Conservation (phyloP, 2,113 vertebrate genomes). For the Lasiurus cinereus region DNA sequence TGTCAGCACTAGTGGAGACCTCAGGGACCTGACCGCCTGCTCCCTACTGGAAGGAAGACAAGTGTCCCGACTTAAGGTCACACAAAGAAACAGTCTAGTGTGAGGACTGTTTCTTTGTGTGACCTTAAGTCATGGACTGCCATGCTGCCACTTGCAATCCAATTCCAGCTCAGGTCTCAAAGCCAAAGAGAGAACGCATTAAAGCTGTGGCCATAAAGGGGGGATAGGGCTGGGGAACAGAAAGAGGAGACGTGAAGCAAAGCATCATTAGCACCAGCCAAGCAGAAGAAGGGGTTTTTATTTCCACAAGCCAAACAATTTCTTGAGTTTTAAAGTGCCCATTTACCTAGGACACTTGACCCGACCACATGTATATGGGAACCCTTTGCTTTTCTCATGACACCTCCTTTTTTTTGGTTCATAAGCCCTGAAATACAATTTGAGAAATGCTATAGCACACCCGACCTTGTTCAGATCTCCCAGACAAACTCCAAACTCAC, state of each 20-base stretch:
- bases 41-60: background rate
- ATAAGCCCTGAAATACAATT: slow-evolving; percentile 67
- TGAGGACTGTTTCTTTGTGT: too few species aligned
- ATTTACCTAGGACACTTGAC: background rate
- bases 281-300: slow-evolving; percentile 50
- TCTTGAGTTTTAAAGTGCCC: slow-evolving; percentile 44
- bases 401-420: slow-evolving; percentile 26
- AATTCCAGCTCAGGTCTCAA: background rate
- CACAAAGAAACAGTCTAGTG: background rate
- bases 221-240: background rate
- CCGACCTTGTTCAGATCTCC: slow-evolving; percentile 72
- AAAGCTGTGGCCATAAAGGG: background rate
- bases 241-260: background rate
- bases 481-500: slow-evolving; percentile 82
- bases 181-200: slow-evolving; percentile 38
- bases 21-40: fast-evolving
- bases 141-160: background rate
- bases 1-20: background rate
- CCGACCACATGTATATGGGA: background rate
- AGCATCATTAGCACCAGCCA: slow-evolving; percentile 22
- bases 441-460: slow-evolving; percentile 52
- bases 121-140: too few species aligned
- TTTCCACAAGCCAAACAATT: background rate
- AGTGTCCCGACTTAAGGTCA: background rate
- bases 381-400: slow-evolving; percentile 49